Evolutionary conservation across 2,113 vertebrate species (phyloP).

Genomic region (Arizona elegans): DNA sequence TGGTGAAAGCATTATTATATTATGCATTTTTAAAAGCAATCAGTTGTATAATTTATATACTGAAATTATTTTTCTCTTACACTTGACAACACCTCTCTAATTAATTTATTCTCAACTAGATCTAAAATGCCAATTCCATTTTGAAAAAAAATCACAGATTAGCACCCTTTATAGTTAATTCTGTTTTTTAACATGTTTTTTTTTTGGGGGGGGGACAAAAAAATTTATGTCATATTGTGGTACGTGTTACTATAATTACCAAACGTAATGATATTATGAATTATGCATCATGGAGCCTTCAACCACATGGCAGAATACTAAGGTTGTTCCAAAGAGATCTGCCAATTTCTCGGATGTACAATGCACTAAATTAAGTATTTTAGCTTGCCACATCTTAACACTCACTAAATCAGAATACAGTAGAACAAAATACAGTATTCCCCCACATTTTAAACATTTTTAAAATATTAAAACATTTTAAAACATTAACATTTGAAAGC

Average conservation of each 20-base stretch:
- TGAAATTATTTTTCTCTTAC: neutral
- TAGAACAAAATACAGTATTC: neutral
- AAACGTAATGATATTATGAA: neutral
- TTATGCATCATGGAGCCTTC: neutral
- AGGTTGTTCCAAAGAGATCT: neutral
- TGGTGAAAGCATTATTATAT: neutral
- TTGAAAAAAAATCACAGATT: neutral
- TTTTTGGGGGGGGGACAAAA: neutral
- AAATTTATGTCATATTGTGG: neutral
- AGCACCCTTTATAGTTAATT: neutral
- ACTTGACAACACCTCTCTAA: neutral
- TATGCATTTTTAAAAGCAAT: neutral
- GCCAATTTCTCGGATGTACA: neutral
- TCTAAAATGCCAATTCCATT: neutral
- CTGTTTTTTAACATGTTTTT: neutral
- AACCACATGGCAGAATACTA: neutral
- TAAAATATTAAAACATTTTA: neutral
- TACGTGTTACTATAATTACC: neutral
- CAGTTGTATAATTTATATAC: neutral
- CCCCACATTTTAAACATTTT: neutral
- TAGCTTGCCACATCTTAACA: neutral
- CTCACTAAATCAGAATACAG: neutral
- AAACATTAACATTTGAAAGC: neutral
- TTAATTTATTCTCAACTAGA: neutral
- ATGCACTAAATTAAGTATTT: neutral